Conservation (phyloP, 2,797 vertebrate genomes). For the Anas bernieri region DNA sequence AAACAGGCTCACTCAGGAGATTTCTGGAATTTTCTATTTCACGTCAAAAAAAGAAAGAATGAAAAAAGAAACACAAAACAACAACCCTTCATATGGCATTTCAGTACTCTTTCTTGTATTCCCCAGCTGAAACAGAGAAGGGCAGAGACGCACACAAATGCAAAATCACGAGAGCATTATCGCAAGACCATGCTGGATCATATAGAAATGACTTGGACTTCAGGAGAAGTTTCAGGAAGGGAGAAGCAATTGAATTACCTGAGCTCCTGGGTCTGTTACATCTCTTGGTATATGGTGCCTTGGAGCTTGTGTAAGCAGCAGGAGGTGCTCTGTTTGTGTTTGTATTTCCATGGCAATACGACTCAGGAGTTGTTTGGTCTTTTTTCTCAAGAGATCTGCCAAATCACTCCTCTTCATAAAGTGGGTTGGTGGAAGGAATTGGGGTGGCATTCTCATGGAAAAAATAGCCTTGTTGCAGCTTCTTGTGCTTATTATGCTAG, state of each 20-base stretch:
- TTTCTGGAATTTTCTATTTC: slow-evolving; percentile 22
- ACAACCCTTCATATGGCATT: not conserved
- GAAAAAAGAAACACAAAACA: not conserved
- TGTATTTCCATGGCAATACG: slow-evolving; percentile 2
- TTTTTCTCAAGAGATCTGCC: not conserved
- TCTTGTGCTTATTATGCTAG: not conserved
- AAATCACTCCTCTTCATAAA: not conserved
- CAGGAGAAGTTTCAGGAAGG: not conserved
- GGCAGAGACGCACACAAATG: not conserved
- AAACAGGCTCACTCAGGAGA: not conserved
- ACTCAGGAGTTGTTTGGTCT: not conserved
- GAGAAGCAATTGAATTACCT: not conserved
- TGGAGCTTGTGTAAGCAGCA: not conserved
- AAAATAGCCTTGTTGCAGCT: not conserved
- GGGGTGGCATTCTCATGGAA: not conserved
- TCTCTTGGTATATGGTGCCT: accelerated
- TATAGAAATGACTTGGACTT: not conserved
- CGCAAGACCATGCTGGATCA: not conserved
- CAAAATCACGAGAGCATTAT: not conserved
- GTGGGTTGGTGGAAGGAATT: not conserved
- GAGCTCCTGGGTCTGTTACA: not conserved
- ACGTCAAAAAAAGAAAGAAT: not conserved
- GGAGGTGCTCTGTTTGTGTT: slow-evolving; percentile 8
- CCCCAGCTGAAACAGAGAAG: not conserved
- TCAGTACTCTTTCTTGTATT: not conserved